Conservation (phyloP, 1,140 invertebrate species). For the Drosophila subpulchrella region DNA sequence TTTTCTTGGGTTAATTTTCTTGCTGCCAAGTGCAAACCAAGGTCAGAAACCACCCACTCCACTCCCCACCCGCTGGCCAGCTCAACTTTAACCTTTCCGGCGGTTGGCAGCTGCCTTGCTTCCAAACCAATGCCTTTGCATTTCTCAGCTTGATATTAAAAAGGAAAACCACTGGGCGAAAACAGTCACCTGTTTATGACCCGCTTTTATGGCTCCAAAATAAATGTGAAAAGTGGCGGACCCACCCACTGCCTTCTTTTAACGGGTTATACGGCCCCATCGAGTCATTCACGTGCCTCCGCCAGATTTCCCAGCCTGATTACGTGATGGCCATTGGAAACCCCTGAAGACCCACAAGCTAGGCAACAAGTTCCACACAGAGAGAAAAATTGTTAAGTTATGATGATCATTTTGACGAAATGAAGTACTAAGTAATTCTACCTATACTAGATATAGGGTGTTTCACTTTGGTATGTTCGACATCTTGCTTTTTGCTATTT, state of each 20-base stretch:
- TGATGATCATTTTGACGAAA: too few species aligned
- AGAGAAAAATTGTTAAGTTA: too few species aligned
- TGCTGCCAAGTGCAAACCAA: constrained; percentile 43
- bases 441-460: too few species aligned
- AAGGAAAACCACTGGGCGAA: constrained; percentile 26
- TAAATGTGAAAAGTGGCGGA: constrained; percentile 29
- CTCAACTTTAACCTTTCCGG: constrained; percentile 54
- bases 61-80: background rate
- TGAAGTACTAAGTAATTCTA: too few species aligned
- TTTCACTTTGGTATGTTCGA: too few species aligned
- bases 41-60: constrained; percentile 12
- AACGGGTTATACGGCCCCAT: constrained; percentile 25
- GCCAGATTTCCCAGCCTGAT: constrained; percentile 46
- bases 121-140: constrained; percentile 52
- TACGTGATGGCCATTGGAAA: constrained; percentile 33
- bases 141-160: constrained; percentile 50
- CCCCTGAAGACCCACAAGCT: constrained; percentile 22
- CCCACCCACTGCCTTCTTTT: background rate
- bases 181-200: constrained; percentile 49
- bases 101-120: constrained; percentile 43
- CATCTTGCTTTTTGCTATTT: too few species aligned
- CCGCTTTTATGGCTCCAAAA: constrained; percentile 29
- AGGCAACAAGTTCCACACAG: constrained; percentile 16
- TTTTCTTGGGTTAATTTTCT: constrained; percentile 19
- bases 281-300: constrained; percentile 31